Evolutionary conservation across 2,888 invertebrate genomes (phyloP).

Genomic region (Drosophila lutescens): DNA sequence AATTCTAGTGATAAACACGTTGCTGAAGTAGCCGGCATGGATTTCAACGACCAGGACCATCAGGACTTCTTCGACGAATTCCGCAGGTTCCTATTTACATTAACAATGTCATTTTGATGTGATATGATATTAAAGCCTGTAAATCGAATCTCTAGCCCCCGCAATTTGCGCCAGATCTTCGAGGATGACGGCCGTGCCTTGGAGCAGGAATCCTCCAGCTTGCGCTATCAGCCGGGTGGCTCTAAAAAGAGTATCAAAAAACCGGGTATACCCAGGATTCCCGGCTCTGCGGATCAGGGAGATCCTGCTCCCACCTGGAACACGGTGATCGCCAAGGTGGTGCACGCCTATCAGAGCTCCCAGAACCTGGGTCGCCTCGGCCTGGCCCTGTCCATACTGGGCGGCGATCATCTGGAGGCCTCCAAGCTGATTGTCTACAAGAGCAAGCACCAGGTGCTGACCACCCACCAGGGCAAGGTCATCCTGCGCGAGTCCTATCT

Average conservation of each 20-base stretch:
- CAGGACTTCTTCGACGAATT: constrained; percentile 9
- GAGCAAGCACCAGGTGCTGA: constrained; percentile 58
- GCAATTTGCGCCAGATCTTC: constrained; percentile 14
- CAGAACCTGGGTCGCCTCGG: constrained; percentile 83
- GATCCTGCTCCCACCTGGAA: background rate
- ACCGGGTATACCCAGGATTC: background rate
- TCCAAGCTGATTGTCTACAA: constrained; percentile 73
- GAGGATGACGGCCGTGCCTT: constrained; percentile 11
- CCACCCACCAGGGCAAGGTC: constrained; percentile 54
- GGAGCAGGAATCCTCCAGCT: constrained; percentile 4
- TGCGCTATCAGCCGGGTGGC: constrained; percentile 10
- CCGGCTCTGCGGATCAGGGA: background rate
- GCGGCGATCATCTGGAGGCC: constrained; percentile 20
- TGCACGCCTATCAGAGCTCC: constrained; percentile 34
- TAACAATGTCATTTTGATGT: no score
- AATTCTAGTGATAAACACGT: background rate
- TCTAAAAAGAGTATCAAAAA: background rate
- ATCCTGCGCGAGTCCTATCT: constrained; percentile 66
- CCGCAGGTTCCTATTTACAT: background rate
- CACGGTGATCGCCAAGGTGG: constrained; percentile 49
- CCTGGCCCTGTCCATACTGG: constrained; percentile 83
- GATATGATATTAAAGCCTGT: no score
- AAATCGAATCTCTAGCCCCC: background rate
- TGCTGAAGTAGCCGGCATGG: background rate
- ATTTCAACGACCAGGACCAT: background rate